Evolutionary conservation across 2,797 vertebrate species (phyloP), one percentile per base, ranked within the genome.

Genomic region (Ibycter americanus): DNA sequence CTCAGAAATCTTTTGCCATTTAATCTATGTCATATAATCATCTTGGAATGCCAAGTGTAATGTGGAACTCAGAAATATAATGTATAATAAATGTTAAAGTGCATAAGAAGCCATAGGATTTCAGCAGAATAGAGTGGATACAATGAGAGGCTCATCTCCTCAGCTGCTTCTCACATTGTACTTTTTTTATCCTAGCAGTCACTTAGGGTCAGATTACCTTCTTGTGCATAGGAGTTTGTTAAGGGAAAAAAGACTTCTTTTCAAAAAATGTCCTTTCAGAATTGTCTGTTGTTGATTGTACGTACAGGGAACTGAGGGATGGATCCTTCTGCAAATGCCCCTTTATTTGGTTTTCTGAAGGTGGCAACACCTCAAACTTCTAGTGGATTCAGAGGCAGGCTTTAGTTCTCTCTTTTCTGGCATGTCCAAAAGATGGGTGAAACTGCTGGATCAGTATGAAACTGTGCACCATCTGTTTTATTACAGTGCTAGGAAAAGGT

Each of bases 391-490:
- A 84, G 66, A 90, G 67, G 8, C 32, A 62, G 52, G 14, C 38
- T 70, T 82, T 44, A 21, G 27, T 90, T 34, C 26, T 49, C 14
- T 17, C 14, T 95, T 65, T 93, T 72, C 54, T 88, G 58, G 56
- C 59, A 42, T 7, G 27, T 63, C 55, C 76, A 56, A 89, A 95
- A 87, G 55, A 46, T 31, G 32, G 32, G 77, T 90, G 80, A 90
- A 93, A 93, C 40, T 90, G 36, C 55, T 92, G 78, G 27, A 77
- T 93, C 47, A 36, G 20, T 52, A 68, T 29, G 73, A 87, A 81
- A 93, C 44, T 79, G 54, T 34, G 40, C 40, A 80, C 88, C 81
- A 61, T 90, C 91, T 93, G 83, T 93, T 96, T 91, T 94, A 61
- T 71, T 79, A 62, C 23, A n/a, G 51, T 84, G 23, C 85, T 91